Base-by-base conservation (phyloP, 2,797 vertebrate species). In the Diplodus puntazzo region DNA sequence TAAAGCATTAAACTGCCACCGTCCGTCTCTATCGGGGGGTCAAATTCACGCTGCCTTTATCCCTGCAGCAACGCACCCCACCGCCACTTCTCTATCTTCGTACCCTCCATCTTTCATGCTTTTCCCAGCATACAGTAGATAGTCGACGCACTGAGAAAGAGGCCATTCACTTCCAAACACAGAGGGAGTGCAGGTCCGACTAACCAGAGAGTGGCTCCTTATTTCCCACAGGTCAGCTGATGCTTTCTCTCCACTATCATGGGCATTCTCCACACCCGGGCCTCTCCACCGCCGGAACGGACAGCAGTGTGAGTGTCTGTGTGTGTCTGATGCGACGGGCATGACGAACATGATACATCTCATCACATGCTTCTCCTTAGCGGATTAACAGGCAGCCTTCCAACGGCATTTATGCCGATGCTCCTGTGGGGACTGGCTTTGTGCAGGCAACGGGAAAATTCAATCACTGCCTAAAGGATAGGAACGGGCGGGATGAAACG, bases 381-480 rank as follows among this genome's bases (percentile, higher is more conserved):
- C 69, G 89, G 93, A 93, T 92, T 93, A 94, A 91, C 91, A 88
- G 87, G 88, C 91, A 79, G 77, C 75, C 84, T 90, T 92, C 90
- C 87, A 89, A 76, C 87, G 60, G 84, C 86, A 77, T 91, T 92
- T 90, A 87, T 91, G 73, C 86, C 88, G 76, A 48, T 48, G 83
- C 85, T 92, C 91, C 93, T 90, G 89, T 81, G 90, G 93, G 85
- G 90, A 90, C 93, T 85, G 85, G 88, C 89, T 93, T 92, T 92
- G 92, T 92, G 92, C 93, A 95, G 88, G 92, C 87, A 91, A 93
- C 89, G 23, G 87, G 91, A 93, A 95, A 94, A 95, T 94, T 95
- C 92, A 95, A 95, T 95, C 95, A 95, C 87, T 86, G 89, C 92
- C 93, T 94, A 90, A 94, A 94, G 92, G 90, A 93, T 86, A 84